Conservation (phyloP, 2,888 invertebrate genomes). For the Rhimphoctona megacephalus region DNA sequence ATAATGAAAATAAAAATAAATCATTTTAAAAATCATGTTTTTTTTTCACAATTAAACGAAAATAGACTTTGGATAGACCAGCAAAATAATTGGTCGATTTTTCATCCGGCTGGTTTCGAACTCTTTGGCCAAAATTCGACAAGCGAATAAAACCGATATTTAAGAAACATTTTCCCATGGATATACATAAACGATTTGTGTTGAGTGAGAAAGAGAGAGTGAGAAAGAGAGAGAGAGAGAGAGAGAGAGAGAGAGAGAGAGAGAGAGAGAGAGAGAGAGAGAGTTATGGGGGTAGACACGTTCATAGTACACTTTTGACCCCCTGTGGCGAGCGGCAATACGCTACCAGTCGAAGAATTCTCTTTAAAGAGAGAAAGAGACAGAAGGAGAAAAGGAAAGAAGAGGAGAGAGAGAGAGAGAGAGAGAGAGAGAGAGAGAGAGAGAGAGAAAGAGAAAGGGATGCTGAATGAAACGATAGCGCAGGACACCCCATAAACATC, state of each 20-base stretch:
- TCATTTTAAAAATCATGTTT: background rate
- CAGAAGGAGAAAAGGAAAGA: conserved; percentile 35
- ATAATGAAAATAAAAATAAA: background rate
- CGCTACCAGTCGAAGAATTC: conserved; percentile 78
- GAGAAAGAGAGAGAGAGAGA: conserved; percentile 70
- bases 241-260: conserved; percentile 57
- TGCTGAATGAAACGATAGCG: conserved; percentile 50
- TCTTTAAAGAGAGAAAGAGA: conserved; percentile 44
- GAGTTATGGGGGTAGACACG: conserved; percentile 79
- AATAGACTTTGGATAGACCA: background rate
- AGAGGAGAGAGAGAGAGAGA: conserved; percentile 21
- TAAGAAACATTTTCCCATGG: conserved; percentile 82
- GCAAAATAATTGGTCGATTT: conserved; percentile 33
- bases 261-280: conserved; percentile 66
- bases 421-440: background rate
- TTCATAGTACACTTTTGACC: conserved; percentile 72
- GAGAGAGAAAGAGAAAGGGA: conserved; percentile 38
- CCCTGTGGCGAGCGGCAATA: conserved; percentile 81
- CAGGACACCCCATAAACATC: conserved; percentile 68
- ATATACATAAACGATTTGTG: conserved; percentile 80
- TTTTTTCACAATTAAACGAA: background rate
- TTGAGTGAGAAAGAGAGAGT: conserved; percentile 46
- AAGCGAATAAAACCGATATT: conserved; percentile 81
- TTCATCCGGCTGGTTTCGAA: background rate
- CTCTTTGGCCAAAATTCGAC: conserved; percentile 38